Evolutionary conservation across 2,797 vertebrate species (phyloP).

Genomic region (Manis pentadactyla): DNA sequence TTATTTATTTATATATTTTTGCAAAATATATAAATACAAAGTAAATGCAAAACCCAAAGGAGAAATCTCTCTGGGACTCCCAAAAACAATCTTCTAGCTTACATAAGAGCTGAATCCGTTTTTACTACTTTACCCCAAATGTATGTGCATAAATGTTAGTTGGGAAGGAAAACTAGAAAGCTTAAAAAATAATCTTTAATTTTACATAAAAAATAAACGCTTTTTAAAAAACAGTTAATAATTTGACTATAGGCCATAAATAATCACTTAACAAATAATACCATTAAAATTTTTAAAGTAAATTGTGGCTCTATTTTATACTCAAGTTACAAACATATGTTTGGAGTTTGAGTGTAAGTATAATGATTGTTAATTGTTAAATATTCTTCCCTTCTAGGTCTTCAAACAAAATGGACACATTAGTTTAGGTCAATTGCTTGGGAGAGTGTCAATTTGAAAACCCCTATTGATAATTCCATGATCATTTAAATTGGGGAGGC

Average conservation of each 20-base stretch:
- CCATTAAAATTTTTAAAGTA: background rate
- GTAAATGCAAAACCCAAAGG: background rate
- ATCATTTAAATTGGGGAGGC: background rate
- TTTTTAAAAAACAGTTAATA: background rate
- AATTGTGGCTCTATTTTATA: background rate
- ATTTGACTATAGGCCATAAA: background rate
- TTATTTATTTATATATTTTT: background rate
- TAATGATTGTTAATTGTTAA: background rate
- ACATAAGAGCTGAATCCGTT: background rate
- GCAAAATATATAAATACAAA: background rate
- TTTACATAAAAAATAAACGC: conserved; percentile 13
- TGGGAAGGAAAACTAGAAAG: background rate
- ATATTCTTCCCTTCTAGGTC: background rate
- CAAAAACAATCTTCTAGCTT: background rate
- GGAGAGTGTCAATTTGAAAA: background rate
- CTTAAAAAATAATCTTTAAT: background rate
- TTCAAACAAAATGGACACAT: background rate
- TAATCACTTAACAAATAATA: conserved; percentile 15
- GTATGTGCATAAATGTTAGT: background rate
- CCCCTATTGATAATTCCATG: background rate
- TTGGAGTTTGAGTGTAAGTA: background rate
- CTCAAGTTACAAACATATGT: background rate
- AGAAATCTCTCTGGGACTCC: background rate
- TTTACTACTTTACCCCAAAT: background rate
- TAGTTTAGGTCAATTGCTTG: background rate